A percentile compares a stretch with the other conserved stretches of the same genome.
Conservation (phyloP, 1,140 invertebrate species). For the Myzus persicae region DNA sequence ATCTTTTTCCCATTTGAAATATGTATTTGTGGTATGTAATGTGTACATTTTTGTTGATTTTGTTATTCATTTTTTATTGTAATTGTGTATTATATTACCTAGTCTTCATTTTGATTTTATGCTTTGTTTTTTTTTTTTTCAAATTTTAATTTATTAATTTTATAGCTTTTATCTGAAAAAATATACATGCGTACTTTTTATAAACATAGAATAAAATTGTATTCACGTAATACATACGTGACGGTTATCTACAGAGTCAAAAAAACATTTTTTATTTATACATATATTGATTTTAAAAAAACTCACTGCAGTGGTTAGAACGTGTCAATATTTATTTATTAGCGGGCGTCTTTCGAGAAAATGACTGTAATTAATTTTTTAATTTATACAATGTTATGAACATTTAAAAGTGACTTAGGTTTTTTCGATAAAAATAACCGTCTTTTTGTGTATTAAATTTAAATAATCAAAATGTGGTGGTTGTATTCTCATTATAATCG, state of each 20-base stretch:
- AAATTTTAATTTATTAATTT: constrained; percentile 49
- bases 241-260: background rate
- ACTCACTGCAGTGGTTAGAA: background rate
- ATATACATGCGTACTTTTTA: constrained; percentile 13
- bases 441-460: constrained; percentile 16
- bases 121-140: constrained; percentile 41
- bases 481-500: constrained; percentile 2
- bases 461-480: constrained; percentile 45
- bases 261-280: background rate
- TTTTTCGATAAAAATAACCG: background rate
- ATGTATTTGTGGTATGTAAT: constrained; percentile 31
- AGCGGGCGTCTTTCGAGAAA: background rate
- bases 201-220: background rate
- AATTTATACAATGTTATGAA: constrained; percentile 23
- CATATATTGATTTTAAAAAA: background rate
- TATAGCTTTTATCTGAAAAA: constrained; percentile 31
- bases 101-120: constrained; percentile 45
- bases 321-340: background rate
- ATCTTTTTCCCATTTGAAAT: background rate
- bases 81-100: constrained; percentile 56
- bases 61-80: constrained; percentile 55
- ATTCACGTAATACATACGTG: background rate
- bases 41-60: constrained; percentile 41
- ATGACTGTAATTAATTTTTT: constrained; percentile 18
- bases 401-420: background rate